Conservation (phyloP, 1,140 invertebrate genomes). For the Drosophila arawakana region DNA sequence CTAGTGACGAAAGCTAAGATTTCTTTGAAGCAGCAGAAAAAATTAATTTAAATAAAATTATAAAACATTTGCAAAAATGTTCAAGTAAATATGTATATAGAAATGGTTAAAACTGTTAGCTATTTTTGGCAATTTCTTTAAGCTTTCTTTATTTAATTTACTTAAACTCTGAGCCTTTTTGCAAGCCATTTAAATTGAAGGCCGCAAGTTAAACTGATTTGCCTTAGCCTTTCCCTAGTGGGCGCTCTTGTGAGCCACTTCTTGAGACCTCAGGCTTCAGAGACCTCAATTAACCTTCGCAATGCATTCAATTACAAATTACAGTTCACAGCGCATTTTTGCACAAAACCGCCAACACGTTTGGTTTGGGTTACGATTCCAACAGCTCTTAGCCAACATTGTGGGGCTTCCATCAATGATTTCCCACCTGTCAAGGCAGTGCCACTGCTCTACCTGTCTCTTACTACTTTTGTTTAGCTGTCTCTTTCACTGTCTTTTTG, state of each 20-base stretch:
- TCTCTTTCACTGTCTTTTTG: constrained; percentile 9
- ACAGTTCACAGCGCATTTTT: constrained; percentile 46
- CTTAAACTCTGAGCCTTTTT: background rate
- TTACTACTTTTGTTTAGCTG: background rate
- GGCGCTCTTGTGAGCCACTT: constrained; percentile 30
- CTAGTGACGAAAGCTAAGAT: too few species aligned
- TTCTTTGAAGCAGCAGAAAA: background rate
- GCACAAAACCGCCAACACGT: constrained; percentile 28
- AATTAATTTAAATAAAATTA: background rate
- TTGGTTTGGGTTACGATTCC: constrained; percentile 18
- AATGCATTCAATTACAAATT: constrained; percentile 47
- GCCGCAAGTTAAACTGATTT: constrained; percentile 17
- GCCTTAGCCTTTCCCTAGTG: constrained; percentile 7
- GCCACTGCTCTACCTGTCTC: constrained; percentile 1
- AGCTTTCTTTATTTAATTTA: background rate
- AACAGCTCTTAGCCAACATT: constrained; percentile 34
- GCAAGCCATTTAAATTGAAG: constrained; percentile 4
- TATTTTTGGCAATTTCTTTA: too few species aligned
- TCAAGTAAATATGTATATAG: too few species aligned
- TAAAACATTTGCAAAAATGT: background rate
- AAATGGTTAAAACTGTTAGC: too few species aligned
- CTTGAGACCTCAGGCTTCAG: background rate
- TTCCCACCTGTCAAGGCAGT: constrained; percentile 9
- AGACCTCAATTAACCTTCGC: constrained; percentile 70
- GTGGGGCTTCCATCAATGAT: constrained; percentile 64